A percentile compares a stretch with the other conserved stretches of the same genome.
Evolutionary conservation across 2,888 invertebrate species (phyloP).

Genomic region (Germaria angustata): DNA sequence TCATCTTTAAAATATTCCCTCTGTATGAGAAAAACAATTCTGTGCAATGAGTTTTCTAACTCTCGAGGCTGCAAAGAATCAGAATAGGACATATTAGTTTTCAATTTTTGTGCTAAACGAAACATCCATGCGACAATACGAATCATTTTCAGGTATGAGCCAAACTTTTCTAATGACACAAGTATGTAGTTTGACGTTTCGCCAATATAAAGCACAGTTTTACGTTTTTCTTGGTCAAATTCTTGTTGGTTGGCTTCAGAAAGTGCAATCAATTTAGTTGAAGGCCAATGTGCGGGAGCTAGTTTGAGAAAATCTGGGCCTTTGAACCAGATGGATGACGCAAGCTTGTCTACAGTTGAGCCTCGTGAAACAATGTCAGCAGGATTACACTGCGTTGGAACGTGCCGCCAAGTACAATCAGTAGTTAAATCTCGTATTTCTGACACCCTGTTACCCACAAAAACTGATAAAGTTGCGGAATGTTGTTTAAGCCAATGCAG

Average conservation of each 20-base stretch:
- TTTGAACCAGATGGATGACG: too few species aligned
- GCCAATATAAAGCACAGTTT: background rate
- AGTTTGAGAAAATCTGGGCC: too few species aligned
- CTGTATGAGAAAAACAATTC: constrained; percentile 21
- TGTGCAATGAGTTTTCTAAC: background rate
- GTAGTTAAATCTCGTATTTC: too few species aligned
- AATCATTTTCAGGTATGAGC: constrained; percentile 8
- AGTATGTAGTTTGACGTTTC: constrained; percentile 1
- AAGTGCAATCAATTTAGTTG: too few species aligned
- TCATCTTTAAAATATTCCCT: constrained; percentile 32
- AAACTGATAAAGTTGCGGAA: background rate
- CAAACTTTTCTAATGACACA: background rate
- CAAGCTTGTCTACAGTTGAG: too few species aligned
- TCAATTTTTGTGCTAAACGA: background rate
- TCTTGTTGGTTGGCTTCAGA: too few species aligned
- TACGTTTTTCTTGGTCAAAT: constrained; percentile 41
- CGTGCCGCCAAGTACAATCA: background rate
- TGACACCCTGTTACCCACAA: constrained; percentile 10
- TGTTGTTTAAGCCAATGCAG: background rate
- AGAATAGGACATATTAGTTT: background rate
- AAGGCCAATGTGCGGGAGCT: too few species aligned
- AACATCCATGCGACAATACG: too few species aligned
- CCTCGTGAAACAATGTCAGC: too few species aligned
- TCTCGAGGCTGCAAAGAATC: background rate
- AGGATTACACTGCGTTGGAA: constrained; percentile 1